phyloP scores from a whole-genome alignment of 2,113 vertebrate genomes.

The Otolemur garnettii region DNA sequence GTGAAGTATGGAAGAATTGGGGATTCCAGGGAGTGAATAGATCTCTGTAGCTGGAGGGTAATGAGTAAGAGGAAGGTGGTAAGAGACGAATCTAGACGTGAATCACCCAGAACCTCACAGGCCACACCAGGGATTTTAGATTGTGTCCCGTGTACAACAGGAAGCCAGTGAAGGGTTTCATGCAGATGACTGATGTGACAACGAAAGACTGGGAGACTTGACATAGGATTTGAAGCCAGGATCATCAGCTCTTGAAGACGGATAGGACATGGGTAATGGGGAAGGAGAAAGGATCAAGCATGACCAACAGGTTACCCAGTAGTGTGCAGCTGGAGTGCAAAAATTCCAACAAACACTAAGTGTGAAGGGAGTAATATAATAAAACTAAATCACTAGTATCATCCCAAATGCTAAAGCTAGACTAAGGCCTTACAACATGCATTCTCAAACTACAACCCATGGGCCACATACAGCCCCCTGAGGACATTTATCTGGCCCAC shows the following conservation, averaged over 20 bases:
- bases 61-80: not conserved
- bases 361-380: not conserved
- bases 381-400: not conserved
- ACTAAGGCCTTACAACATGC: not conserved
- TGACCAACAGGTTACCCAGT: not conserved
- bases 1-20: not conserved
- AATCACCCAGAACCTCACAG: not conserved
- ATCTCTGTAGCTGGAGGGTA: not conserved
- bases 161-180: not conserved
- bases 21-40: not conserved
- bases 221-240: not conserved
- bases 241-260: not conserved
- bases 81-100: not conserved
- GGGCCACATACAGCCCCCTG: too few relatives aligned
- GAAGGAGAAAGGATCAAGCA: not conserved
- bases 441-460: too few relatives aligned
- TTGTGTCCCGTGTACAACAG: not conserved
- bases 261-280: not conserved
- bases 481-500: too few relatives aligned
- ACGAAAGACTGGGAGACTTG: not conserved
- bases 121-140: not conserved
- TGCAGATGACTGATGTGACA: not conserved
- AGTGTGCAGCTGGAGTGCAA: not conserved
- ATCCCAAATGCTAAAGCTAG: not conserved
- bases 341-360: not conserved